Conservation (phyloP, 2,888 invertebrate species). For the Tenthredo notha region DNA sequence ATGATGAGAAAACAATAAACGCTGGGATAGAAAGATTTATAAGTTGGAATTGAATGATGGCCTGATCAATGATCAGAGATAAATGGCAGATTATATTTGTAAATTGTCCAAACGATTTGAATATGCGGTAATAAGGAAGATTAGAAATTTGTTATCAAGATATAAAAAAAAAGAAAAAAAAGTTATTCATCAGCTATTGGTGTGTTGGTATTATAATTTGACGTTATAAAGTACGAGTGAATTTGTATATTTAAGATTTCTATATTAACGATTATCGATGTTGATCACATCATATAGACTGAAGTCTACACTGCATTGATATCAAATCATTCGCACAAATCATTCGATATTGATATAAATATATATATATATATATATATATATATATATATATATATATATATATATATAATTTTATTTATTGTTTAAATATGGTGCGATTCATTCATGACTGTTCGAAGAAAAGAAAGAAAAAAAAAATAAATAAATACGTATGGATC, state of each 20-base stretch:
- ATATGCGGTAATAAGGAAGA: background rate
- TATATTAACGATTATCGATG: conserved; percentile 37
- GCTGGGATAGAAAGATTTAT: background rate
- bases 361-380: background rate
- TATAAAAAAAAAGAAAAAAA: too few species aligned
- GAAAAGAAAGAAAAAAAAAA: too few species aligned
- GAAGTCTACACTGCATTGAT: conserved; percentile 56
- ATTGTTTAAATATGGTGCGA: background rate
- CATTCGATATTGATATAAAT: conserved; percentile 44
- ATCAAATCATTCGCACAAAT: conserved; percentile 60
- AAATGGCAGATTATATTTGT: background rate
- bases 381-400: too few species aligned
- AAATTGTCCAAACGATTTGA: conserved; percentile 6
- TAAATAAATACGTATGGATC: background rate
- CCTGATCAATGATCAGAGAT: background rate
- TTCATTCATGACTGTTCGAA: conserved; percentile 5
- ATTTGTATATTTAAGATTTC: conserved; percentile 40
- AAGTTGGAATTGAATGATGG: background rate
- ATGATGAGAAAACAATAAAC: background rate
- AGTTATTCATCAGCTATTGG: conserved; percentile 41
- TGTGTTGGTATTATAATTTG: conserved; percentile 42
- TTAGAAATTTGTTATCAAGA: conserved; percentile 18
- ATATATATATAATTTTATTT: conserved; percentile 20
- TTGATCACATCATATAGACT: conserved; percentile 60
- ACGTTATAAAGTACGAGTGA: conserved; percentile 31